phyloP scores from a whole-genome alignment of 2,113 vertebrate species.

The Arothron firmamentum region DNA sequence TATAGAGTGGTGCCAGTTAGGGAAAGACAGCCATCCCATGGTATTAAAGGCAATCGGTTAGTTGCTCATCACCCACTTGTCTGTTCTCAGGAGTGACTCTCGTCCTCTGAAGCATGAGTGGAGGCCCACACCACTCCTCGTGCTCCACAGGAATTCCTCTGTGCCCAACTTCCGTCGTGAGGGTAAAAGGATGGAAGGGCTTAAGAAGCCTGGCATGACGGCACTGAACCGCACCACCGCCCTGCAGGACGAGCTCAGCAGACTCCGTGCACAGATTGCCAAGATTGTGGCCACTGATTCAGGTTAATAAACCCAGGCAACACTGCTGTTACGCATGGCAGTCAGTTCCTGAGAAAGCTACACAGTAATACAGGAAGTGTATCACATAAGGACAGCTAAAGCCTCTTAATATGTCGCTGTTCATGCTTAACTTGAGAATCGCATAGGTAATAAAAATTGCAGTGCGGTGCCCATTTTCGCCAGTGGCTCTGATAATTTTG shows the following conservation, averaged over 20 bases:
- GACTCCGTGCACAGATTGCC: constrained; percentile 91
- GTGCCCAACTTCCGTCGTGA: constrained; percentile 95
- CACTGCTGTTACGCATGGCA: no score
- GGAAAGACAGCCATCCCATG: neutral
- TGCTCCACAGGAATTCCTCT: constrained; percentile 94
- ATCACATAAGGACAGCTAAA: neutral
- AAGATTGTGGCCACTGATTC: constrained; percentile 87
- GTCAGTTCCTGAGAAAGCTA: neutral
- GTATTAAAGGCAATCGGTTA: no score
- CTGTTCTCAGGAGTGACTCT: constrained; percentile 81
- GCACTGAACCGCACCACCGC: constrained; percentile 90
- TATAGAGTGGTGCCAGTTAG: neutral
- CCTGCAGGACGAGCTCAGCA: constrained; percentile 93
- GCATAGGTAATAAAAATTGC: neutral
- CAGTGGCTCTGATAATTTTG: constrained; percentile 10
- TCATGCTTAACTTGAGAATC: no score
- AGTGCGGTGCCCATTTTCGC: neutral
- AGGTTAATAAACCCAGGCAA: constrained; percentile 66
- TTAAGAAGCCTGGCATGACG: constrained; percentile 89
- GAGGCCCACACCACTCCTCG: constrained; percentile 92
- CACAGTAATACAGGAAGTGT: no score
- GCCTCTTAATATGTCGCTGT: neutral
- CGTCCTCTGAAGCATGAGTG: constrained; percentile 94
- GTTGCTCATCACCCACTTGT: neutral
- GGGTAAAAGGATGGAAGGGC: constrained; percentile 86